These are phyloP conservation scores for Sinocyclocheilus grahami DNA, from an alignment of 2,113 vertebrate species.

Conservation along the genomic window DNA sequence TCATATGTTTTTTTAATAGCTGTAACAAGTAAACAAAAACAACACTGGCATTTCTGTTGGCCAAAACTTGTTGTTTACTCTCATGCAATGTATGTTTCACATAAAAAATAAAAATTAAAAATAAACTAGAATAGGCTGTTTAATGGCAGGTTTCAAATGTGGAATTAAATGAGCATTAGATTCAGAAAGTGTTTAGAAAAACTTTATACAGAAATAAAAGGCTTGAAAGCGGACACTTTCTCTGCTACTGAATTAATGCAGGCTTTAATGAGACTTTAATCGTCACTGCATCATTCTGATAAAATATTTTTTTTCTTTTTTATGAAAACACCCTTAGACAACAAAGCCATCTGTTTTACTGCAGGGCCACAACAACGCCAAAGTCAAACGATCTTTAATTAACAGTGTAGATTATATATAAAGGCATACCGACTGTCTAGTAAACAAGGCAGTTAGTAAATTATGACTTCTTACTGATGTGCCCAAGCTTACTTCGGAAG, in stretches of 20 bases:
- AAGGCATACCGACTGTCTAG: neutral
- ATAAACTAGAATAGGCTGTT: neutral
- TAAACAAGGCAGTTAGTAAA: neutral
- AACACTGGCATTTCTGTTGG: no score
- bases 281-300: neutral
- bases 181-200: neutral
- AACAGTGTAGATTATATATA: slow-evolving; percentile 1
- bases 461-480: neutral
- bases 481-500: neutral
- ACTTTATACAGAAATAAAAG: neutral
- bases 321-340: neutral
- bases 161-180: neutral
- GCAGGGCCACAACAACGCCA: neutral
- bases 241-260: neutral
- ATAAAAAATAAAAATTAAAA: no score
- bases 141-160: neutral
- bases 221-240: neutral
- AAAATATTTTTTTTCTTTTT: neutral
- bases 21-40: no score
- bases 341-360: slow-evolving; percentile 5
- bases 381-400: slow-evolving; percentile 9
- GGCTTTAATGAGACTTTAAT: neutral
- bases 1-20: no score
- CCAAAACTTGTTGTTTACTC: no score
- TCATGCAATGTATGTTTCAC: no score